Percentiles rank a stretch among this genome's conserved stretches.
Evolutionary conservation across 2,113 vertebrate species (phyloP).

Genomic region (Bufo gargarizans): DNA sequence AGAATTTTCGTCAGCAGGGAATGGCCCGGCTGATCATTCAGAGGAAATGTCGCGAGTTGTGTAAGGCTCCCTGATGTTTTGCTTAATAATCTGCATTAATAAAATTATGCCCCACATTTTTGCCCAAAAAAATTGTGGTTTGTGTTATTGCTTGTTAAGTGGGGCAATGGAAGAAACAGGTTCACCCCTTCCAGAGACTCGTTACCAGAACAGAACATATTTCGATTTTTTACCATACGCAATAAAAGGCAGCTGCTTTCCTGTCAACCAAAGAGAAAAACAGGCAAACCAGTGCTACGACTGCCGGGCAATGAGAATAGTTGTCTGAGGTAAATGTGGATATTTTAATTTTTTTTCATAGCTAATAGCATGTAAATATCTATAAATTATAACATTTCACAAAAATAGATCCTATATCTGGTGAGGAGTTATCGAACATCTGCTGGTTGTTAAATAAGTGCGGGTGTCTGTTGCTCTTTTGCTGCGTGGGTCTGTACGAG

Average conservation of each 20-base stretch:
- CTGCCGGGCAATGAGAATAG: neutral
- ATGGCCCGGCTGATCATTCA: too few relatives aligned
- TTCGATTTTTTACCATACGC: too few relatives aligned
- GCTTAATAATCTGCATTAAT: too few relatives aligned
- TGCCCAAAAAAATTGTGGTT: too few relatives aligned
- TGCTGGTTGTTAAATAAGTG: neutral
- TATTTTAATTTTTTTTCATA: neutral
- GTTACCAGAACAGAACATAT: too few relatives aligned
- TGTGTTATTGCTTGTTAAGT: too few relatives aligned
- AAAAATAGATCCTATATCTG: slow-evolving; percentile 4
- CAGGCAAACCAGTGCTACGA: neutral
- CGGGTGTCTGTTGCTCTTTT: neutral
- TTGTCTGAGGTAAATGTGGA: neutral
- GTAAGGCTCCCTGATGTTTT: too few relatives aligned
- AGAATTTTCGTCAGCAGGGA: too few relatives aligned
- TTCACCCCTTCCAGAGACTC: too few relatives aligned
- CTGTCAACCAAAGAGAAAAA: neutral
- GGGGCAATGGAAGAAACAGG: too few relatives aligned
- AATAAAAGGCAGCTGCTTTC: slow-evolving; percentile 6
- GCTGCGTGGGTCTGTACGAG: neutral
- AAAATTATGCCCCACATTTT: too few relatives aligned
- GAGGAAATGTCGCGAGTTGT: too few relatives aligned
- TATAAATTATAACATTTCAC: slow-evolving; percentile 18
- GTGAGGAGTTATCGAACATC: neutral
- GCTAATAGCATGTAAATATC: neutral